Evolutionary conservation across 2,797 vertebrate genomes (phyloP).

Genomic region (Galagoides demidoff): DNA sequence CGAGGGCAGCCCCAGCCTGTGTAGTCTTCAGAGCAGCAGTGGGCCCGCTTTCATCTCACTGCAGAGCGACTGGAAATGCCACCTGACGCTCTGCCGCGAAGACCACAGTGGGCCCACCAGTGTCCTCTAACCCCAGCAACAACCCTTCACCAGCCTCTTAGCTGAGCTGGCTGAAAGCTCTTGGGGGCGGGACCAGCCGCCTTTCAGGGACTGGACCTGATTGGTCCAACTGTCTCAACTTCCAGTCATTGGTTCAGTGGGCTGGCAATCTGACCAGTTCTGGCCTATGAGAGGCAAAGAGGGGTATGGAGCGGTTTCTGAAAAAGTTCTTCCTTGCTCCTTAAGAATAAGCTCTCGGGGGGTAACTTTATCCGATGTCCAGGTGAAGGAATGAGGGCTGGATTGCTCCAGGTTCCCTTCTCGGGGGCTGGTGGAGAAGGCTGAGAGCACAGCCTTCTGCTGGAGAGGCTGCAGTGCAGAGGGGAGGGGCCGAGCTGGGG

Average conservation of each 20-base stretch:
- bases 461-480: background rate
- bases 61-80: rapidly evolving
- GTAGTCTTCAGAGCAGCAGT: background rate
- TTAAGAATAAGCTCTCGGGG: background rate
- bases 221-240: background rate
- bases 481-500: too few relatives aligned
- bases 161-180: background rate
- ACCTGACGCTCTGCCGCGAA: too few relatives aligned
- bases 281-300: background rate
- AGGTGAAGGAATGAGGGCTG: background rate
- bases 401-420: background rate
- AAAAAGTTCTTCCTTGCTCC: background rate
- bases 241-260: background rate
- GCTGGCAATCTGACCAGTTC: background rate
- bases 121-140: background rate
- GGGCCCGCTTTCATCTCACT: background rate
- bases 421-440: background rate
- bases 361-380: background rate
- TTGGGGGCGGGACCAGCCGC: background rate
- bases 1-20: rapidly evolving
- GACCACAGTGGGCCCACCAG: rapidly evolving
- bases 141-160: rapidly evolving
- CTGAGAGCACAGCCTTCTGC: background rate
- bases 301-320: background rate
- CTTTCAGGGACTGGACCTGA: background rate